Base-by-base conservation (phyloP, 2,113 vertebrate genomes). In the Hystrix cristata region DNA sequence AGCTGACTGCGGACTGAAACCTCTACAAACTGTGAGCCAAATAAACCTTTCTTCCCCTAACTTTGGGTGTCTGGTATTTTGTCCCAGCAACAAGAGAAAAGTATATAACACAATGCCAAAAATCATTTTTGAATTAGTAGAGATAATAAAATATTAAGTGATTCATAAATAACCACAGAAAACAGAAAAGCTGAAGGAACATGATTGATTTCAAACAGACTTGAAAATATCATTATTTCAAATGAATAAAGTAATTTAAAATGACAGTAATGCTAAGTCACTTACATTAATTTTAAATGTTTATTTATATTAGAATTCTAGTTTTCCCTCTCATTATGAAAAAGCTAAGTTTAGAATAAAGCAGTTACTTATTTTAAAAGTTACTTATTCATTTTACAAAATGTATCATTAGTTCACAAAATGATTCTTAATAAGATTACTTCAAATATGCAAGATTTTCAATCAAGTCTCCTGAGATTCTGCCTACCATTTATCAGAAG, bases 71-170 rank as follows among this genome's bases (percentile, higher is more conserved):
- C 38, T 38, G 38, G 38, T 38, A 38, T 38, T 38, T 38, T 38
- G 38, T 38, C 38, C 38, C 38, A 38, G 38, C 38, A 38, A 38
- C 38, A 2, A 38, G 38, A 38, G 38, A 38, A 38, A 38, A 38
- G 38, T 38, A 38, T 2, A 2, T 38, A 38, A 38, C 38, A 38
- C 38, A 38, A 38, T 38, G 38, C 84, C 53, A 97, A 97, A 85
- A 96, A 90, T 81, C 57, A 67, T 95, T 97, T 96, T 76, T 80
- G 95, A 96, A 97, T 96, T 96, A 97, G 76, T 46, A 55, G 60
- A 94, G 0, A 59, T 38, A 97, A 93, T 81, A 97, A 97, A 95
- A 95, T 92, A 92, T 34, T 95, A 96, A 96, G 93, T 62, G 87
- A 87, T 81, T 93, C 62, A 96, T 79, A 93, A 94, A 92, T 91